A percentile compares a stretch with the other conserved stretches of the same genome.
phyloP scores from a whole-genome alignment of 2,113 vertebrate species.

The Chaenogobius annularis region DNA sequence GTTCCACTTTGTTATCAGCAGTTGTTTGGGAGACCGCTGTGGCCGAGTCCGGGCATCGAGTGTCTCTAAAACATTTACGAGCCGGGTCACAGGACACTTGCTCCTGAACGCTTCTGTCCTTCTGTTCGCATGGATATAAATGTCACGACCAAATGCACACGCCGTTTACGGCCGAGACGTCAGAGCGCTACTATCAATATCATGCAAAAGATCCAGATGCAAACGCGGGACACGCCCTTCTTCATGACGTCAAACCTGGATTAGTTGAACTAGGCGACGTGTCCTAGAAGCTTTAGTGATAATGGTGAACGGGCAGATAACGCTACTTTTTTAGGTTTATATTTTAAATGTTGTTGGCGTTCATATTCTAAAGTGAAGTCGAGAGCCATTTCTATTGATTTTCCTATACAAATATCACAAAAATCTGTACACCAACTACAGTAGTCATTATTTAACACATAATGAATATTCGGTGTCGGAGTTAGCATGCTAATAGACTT shows the following conservation, averaged over 20 bases:
- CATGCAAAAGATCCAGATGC: background rate
- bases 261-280: too few species aligned
- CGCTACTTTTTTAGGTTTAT: too few species aligned
- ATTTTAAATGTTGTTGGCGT: too few species aligned
- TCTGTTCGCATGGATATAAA: background rate
- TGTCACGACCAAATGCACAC: background rate
- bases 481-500: background rate
- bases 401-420: too few species aligned
- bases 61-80: slow-evolving; percentile 73
- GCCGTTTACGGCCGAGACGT: background rate
- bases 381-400: too few species aligned
- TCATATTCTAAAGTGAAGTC: too few species aligned
- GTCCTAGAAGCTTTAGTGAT: too few species aligned
- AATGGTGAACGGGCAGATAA: too few species aligned
- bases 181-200: too few species aligned
- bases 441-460: too few species aligned
- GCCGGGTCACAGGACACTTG: slow-evolving; percentile 36
- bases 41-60: slow-evolving; percentile 38
- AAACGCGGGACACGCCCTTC: background rate
- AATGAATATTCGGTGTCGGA: too few species aligned
- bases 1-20: slow-evolving; percentile 26
- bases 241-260: background rate
- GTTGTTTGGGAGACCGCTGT: slow-evolving; percentile 13
- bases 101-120: background rate
- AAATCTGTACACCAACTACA: too few species aligned